Evolutionary conservation across 2,797 vertebrate species (phyloP), one percentile per base, ranked within the genome.

Genomic region (Corythornis leucogaster): DNA sequence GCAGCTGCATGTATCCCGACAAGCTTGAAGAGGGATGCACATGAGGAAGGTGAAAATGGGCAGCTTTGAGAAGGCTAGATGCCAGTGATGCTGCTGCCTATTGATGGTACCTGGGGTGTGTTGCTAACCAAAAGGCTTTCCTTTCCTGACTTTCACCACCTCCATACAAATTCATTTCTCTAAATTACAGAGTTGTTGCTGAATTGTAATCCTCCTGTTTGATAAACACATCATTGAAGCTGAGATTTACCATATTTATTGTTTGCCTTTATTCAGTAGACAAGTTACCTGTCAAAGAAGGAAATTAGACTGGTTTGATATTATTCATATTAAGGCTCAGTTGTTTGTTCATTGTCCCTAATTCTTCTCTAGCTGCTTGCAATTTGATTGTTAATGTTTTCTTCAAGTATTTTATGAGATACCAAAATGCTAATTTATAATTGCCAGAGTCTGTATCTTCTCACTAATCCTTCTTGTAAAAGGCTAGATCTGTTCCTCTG

Each of bases 201-300:
- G 93, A 88, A 86, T 90, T 90, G 77, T 79, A 94, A 90, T 91
- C 68, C 45, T 88, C 48, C 42, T 86, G 80, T 94, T 88, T 90
- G 94, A 94, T 88, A 88, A 96, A 90, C 64, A 70, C 78, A 74
- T 94, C 78, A 15, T 71, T 53, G 70, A 61, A 79, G 80, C 38
- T 92, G 82, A 91, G 85, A 88, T 93, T 94, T 94, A 91, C 91
- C 53, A 5, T 45, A 1, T 87, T 87, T 92, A 82, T 90, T 94
- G 88, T 92, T 92, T 91, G 74, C 78, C 83, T 94, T 94, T 94
- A 76, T 92, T 94, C 86, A 59, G 88, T 24, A 90, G 80, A 73
- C 88, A 94, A 94, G 87, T 94, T 90, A 94, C 88, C 85, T 95
- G 90, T 92, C 94, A 94, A 76, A 91, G 78, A 81, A 76, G 48